phyloP scores from a whole-genome alignment of 2,888 invertebrate genomes.

The Caenorhabditis japonica region DNA sequence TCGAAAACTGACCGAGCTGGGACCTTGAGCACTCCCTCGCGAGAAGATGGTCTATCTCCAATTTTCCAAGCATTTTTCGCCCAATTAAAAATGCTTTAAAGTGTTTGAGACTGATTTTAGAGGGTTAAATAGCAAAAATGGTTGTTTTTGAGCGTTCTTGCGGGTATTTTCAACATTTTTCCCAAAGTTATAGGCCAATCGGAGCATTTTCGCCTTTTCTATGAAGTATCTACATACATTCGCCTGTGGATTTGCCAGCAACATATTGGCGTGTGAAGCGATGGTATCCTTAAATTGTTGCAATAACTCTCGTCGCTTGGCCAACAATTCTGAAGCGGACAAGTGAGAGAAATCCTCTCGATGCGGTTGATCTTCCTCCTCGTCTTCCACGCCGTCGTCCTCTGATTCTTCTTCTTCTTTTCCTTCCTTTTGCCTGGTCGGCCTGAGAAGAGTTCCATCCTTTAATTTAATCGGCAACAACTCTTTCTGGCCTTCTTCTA shows the following conservation, averaged over 20 bases:
- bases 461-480: conserved; percentile 74
- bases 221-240: conserved; percentile 71
- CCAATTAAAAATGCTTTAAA: no score
- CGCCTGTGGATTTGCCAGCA: conserved; percentile 74
- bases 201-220: no score
- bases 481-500: conserved; percentile 61
- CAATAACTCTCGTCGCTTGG: conserved; percentile 62
- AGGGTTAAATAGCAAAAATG: no score
- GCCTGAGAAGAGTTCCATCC: conserved; percentile 62
- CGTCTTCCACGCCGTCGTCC: conserved; percentile 47
- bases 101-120: no score
- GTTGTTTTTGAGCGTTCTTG: no score
- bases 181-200: no score
- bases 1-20: no score
- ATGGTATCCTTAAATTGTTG: conserved; percentile 63
- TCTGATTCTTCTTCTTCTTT: conserved; percentile 54
- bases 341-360: conserved; percentile 63
- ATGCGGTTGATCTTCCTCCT: conserved; percentile 41
- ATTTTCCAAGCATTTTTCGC: no score
- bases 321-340: conserved; percentile 65
- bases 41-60: no score
- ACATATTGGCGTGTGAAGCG: conserved; percentile 56
- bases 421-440: conserved; percentile 60
- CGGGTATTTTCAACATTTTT: no score
- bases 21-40: no score